Evolutionary conservation across 2,888 invertebrate species (phyloP).

Genomic region (Pocota personata): DNA sequence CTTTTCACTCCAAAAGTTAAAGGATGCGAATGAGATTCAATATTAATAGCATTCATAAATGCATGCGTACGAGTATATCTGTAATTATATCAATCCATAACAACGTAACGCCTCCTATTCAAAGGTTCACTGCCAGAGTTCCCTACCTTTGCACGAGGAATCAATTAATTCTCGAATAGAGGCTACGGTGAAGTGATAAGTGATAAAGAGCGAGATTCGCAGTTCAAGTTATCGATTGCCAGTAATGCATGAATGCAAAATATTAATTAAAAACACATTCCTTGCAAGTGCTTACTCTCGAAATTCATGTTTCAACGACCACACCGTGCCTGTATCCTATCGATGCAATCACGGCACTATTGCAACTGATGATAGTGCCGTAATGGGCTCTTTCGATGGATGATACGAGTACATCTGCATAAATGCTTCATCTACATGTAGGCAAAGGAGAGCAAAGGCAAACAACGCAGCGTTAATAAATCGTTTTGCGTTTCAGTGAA

Average conservation of each 20-base stretch:
- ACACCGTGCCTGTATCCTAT: constrained; percentile 7
- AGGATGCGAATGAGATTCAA: constrained; percentile 4
- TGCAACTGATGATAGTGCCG: neutral
- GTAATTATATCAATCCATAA: neutral
- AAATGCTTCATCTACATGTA: constrained; percentile 27
- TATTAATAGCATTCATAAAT: constrained; percentile 35
- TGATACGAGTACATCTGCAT: constrained; percentile 13
- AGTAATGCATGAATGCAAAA: constrained; percentile 52
- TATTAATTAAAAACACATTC: constrained; percentile 60
- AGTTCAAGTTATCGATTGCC: constrained; percentile 38
- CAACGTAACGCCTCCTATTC: neutral
- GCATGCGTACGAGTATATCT: neutral
- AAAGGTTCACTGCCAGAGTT: neutral
- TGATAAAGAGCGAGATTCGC: constrained; percentile 49
- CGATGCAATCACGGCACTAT: constrained; percentile 28
- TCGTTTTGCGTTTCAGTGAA: constrained; percentile 48
- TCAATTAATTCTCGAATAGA: constrained; percentile 28
- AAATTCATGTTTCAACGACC: constrained; percentile 34
- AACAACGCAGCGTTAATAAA: constrained; percentile 41
- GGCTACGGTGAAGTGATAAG: constrained; percentile 26
- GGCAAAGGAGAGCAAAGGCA: constrained; percentile 18
- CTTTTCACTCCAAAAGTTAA: neutral
- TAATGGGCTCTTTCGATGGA: constrained; percentile 16
- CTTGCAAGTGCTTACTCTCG: constrained; percentile 50
- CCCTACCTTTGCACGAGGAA: constrained; percentile 1